Evolutionary conservation across 2,113 vertebrate species (phyloP).

Genomic region (Chauna torquata): DNA sequence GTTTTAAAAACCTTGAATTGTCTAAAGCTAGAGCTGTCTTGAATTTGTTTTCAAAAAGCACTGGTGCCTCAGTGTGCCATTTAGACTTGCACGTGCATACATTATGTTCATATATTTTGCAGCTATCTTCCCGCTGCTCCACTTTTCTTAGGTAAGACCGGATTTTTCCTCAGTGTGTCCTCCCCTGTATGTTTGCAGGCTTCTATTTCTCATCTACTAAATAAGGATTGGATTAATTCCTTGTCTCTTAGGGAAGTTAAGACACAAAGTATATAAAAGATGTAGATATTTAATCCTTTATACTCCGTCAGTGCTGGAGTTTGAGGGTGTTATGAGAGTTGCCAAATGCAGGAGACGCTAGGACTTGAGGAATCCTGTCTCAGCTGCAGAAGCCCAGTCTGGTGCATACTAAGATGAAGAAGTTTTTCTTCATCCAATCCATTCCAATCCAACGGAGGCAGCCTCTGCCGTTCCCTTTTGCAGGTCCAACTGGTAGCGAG

Average conservation of each 20-base stretch:
- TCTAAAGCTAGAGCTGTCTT: not conserved
- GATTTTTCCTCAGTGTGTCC: not conserved
- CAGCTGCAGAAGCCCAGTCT: not conserved
- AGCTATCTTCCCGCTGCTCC: not conserved
- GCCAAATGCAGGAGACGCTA: not conserved
- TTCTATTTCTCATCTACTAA: not conserved
- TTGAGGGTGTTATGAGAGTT: not conserved
- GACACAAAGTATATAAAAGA: not conserved
- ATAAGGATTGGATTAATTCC: not conserved
- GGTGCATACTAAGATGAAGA: not conserved
- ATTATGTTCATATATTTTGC: not conserved
- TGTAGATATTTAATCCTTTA: not conserved
- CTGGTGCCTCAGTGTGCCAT: not conserved
- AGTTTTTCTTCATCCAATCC: no score
- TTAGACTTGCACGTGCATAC: not conserved
- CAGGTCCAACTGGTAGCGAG: not conserved
- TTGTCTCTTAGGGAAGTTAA: not conserved
- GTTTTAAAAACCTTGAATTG: not conserved
- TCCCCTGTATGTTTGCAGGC: not conserved
- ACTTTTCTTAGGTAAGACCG: not conserved
- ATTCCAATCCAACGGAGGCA: not conserved
- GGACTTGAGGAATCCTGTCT: not conserved
- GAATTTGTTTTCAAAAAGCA: not conserved
- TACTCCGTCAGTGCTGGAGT: not conserved
- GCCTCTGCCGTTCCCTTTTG: not conserved